Conservation (phyloP, 2,888 invertebrate genomes). For the Diadromus collaris region DNA sequence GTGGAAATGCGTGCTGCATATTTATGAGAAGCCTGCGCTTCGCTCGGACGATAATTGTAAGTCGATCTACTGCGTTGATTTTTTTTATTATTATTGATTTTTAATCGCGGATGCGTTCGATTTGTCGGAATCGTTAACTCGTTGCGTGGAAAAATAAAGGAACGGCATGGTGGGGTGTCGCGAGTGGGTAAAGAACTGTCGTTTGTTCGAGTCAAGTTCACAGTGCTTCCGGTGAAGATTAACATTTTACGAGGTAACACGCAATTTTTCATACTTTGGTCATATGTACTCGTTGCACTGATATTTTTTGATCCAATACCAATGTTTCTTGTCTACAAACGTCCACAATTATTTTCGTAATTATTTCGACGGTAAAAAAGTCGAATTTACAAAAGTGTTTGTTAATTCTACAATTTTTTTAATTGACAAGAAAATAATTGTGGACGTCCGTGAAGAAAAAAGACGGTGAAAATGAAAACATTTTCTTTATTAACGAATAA, state of each 20-base stretch:
- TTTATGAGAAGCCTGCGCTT: constrained; percentile 14
- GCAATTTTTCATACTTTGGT: no score
- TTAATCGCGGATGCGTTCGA: constrained; percentile 12
- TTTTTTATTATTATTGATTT: constrained; percentile 14
- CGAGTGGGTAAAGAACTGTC: background rate
- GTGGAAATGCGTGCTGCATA: constrained; percentile 21
- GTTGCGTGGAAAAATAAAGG: constrained; percentile 9
- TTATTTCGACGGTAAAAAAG: no score
- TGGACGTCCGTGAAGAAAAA: no score
- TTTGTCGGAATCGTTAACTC: constrained; percentile 20
- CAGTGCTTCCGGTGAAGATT: background rate
- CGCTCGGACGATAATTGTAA: constrained; percentile 20
- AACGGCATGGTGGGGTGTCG: background rate
- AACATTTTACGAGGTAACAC: background rate
- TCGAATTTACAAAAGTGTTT: no score
- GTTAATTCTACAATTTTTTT: no score
- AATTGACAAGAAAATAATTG: no score
- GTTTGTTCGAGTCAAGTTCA: background rate
- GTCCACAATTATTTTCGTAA: no score
- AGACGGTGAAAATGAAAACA: no score
- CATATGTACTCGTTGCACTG: background rate
- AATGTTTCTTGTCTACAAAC: no score
- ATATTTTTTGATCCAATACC: background rate
- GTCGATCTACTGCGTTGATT: constrained; percentile 9
- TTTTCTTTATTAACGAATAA: no score